Evolutionary conservation across 1,140 invertebrate species (phyloP).

Genomic region (Palaemon carinicauda): DNA sequence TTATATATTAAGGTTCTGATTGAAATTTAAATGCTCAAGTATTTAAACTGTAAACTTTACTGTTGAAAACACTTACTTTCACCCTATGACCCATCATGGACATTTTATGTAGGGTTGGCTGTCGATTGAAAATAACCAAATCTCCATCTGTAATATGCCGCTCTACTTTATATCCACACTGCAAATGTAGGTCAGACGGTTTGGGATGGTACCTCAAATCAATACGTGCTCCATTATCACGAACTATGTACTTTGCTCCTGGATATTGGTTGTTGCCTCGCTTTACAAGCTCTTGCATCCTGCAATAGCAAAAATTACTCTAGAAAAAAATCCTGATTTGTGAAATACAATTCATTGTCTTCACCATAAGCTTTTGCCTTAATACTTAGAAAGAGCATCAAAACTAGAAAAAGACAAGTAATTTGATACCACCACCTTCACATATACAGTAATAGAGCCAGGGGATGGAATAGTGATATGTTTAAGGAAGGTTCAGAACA

Average conservation of each 20-base stretch:
- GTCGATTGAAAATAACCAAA: conserved; percentile 98
- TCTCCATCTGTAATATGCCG: conserved; percentile 97
- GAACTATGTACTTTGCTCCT: conserved; percentile 98
- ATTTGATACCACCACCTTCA: too few relatives aligned
- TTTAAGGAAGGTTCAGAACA: too few relatives aligned
- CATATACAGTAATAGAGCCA: too few relatives aligned
- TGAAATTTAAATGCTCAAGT: too few relatives aligned
- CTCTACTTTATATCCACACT: conserved; percentile 97
- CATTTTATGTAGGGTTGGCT: conserved; percentile 99
- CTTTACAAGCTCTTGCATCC: conserved; percentile 93
- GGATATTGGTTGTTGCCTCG: conserved; percentile 98
- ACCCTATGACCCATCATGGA: conserved; percentile 99
- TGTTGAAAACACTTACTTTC: conserved; percentile 72
- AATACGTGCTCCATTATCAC: conserved; percentile 98
- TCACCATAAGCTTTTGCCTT: too few relatives aligned
- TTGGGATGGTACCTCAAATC: conserved; percentile 98
- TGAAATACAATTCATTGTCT: too few relatives aligned
- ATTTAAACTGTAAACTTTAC: too few relatives aligned
- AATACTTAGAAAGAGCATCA: too few relatives aligned
- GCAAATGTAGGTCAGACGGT: conserved; percentile 95
- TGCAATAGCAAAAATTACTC: neutral
- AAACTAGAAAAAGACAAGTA: neutral
- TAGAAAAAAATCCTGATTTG: too few relatives aligned
- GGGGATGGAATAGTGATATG: too few relatives aligned
- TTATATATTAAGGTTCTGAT: too few relatives aligned